Conservation (phyloP, 1,140 invertebrate genomes). For the Cheumatopsyche charites region DNA sequence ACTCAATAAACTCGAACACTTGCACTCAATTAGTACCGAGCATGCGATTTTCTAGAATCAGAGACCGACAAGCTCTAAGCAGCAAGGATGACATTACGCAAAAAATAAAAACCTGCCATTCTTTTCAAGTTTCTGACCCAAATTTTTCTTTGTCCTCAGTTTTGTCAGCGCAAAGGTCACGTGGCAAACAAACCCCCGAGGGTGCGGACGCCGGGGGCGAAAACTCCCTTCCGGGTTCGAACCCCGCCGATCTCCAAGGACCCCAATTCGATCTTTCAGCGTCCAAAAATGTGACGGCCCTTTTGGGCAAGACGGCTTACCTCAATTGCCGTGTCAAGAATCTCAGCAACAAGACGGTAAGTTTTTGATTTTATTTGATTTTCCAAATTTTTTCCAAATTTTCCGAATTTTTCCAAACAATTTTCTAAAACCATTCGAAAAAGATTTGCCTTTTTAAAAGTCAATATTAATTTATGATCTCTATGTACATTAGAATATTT, state of each 20-base stretch:
- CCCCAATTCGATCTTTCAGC: constrained; percentile 65
- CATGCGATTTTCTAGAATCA: too few relatives aligned
- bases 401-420: background rate
- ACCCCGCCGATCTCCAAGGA: background rate
- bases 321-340: constrained; percentile 85
- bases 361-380: constrained; percentile 51
- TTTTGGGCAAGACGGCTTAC: constrained; percentile 83
- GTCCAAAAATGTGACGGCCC: constrained; percentile 80
- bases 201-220: constrained; percentile 18
- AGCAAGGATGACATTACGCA: too few relatives aligned
- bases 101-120: too few relatives aligned
- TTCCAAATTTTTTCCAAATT: background rate
- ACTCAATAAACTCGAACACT: too few relatives aligned
- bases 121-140: too few relatives aligned
- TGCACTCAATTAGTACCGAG: too few relatives aligned
- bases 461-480: too few relatives aligned
- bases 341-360: constrained; percentile 85
- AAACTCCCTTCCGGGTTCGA: constrained; percentile 18
- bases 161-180: constrained; percentile 37
- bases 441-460: too few relatives aligned
- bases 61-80: too few relatives aligned
- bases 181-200: constrained; percentile 33
- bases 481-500: too few relatives aligned
- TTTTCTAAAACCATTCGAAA: too few relatives aligned
- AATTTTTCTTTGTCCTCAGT: constrained; percentile 34